Evolutionary conservation across 1,140 invertebrate species (phyloP), one percentile per base, ranked within the genome.

Genomic region (Neotoxoptera formosana): DNA sequence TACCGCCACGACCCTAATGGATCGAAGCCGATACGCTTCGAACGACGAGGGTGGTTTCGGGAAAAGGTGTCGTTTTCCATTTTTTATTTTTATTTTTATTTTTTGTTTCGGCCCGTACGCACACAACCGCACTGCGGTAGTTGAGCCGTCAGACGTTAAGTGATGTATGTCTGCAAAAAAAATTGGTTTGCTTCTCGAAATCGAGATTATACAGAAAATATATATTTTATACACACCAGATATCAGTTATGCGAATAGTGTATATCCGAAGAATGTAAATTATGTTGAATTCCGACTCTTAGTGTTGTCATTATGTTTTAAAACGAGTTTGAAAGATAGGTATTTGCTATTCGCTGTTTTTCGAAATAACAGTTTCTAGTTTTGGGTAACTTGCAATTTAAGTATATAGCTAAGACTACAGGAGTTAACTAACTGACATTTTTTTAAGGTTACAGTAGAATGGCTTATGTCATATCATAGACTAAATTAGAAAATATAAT

Each of bases 1-100:
- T 93, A 56, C 56, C 56, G 1, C 2, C 30, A n/a, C 48, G 25
- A 30, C 81, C 81, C 81, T 93, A 93, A 93, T 93, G 91, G 91
- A 84, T 93, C 91, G 76, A 9, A 92, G 91, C 34, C 51, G 81
- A 93, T 93, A 86, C 51, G 48, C 34, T 53, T 53, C 60, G 8
- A 36, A 14, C 81, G 25, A 34, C 20, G n/a, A n/a, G 11, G 89
- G 45, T 7, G 47, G 67, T 81, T 30, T 21, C 17, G 56, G 25
- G 21, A 81, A 91, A 83, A 91, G 41, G 76, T 93, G 81, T 93
- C 81, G 91, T 41, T 86, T 93, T 91, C 81, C 48, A 51, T 21
- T 53, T 34, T n/a, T 51, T 30, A 20, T 48, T 87, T 34, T 60
- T 56, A 14, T 89, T 36, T 36, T 47, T 86, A 7, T 47, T 86